Base-by-base conservation (phyloP, 2,888 invertebrate genomes). In the Ichneumon xanthorius region DNA sequence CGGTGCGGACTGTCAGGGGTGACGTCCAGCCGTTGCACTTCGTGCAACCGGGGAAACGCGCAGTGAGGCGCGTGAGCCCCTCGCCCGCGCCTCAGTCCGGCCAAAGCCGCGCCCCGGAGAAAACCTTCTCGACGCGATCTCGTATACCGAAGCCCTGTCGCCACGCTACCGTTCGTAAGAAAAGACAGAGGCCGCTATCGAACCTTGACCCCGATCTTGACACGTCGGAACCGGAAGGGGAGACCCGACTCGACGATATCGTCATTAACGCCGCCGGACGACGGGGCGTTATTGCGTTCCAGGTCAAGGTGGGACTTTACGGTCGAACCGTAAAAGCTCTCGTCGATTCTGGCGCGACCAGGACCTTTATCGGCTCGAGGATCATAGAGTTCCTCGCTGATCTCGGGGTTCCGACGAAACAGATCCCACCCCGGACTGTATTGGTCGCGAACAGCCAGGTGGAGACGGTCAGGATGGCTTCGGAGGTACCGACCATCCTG, bases 1-100 rank as follows among this genome's bases (percentile, higher is more conserved):
- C n/a, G 76, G 45, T 76, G 76, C 30, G 30, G 76, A 3, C 19
- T 53, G 5, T 53, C 53, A n/a, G 53, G 53, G 53, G 53, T 53
- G n/a, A 53, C 53, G 5, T 53, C 53, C 1, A n/a, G 3, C 53
- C 53, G n/a, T 53, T 53, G 53, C n/a, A 53, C 53, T 0, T 16
- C 2, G n/a, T 53, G 53, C 53, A 19, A 53, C 53, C 53, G 53
- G 53, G 53, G 53, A 53, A 53, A 53, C 53, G 19, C 19, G 19
- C 19, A 53, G n/a, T 1, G 53, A 53, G 19, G 53, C n/a, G 53
- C 19, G n/a, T 55, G 55, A 55, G 22, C 55, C 5, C 0, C 4
- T 6, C 19, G n/a, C 55, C 7, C 55, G 55, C 55, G 55, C 55
- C 55, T 55, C 55, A n/a, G 1, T 1, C 19, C 4, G 5, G 4